Percentiles rank a stretch among this genome's conserved stretches.
Evolutionary conservation across 2,797 vertebrate species (phyloP).

Genomic region (Cheirogaleus major): DNA sequence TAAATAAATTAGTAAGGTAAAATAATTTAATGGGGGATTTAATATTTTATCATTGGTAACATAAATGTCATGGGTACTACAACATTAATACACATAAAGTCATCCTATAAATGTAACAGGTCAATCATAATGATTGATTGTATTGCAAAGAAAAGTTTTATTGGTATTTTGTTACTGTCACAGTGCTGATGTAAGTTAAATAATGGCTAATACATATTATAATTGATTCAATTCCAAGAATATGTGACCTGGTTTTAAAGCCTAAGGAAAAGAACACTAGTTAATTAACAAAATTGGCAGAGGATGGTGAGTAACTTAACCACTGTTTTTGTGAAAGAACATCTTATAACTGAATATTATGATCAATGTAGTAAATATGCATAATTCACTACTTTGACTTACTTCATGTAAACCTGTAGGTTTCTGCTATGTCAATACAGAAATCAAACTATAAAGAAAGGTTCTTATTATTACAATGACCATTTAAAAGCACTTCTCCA

Average conservation of each 20-base stretch:
- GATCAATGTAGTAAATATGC: not conserved
- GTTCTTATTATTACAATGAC: not conserved
- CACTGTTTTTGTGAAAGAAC: not conserved
- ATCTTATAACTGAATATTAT: not conserved
- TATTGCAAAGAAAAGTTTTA: not conserved
- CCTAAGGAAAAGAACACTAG: not conserved
- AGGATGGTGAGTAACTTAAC: not conserved
- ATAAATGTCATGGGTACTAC: constrained; percentile 21
- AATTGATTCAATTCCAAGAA: constrained; percentile 25
- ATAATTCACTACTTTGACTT: not conserved
- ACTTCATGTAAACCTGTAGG: not conserved
- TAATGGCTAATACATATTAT: constrained; percentile 5
- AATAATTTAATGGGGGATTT: not conserved
- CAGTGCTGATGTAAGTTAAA: not conserved
- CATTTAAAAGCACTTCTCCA: not conserved
- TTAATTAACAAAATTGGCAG: not conserved
- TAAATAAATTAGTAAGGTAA: constrained; percentile 38
- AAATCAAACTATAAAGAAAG: not conserved
- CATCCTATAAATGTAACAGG: constrained; percentile 41
- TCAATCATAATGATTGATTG: constrained; percentile 36
- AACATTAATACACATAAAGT: constrained; percentile 31
- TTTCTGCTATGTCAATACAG: not conserved
- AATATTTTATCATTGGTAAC: not conserved
- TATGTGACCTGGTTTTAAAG: not conserved
- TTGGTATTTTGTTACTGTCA: constrained; percentile 4